Conservation (phyloP, 1,140 invertebrate species). For the Neodiprion virginianus region DNA sequence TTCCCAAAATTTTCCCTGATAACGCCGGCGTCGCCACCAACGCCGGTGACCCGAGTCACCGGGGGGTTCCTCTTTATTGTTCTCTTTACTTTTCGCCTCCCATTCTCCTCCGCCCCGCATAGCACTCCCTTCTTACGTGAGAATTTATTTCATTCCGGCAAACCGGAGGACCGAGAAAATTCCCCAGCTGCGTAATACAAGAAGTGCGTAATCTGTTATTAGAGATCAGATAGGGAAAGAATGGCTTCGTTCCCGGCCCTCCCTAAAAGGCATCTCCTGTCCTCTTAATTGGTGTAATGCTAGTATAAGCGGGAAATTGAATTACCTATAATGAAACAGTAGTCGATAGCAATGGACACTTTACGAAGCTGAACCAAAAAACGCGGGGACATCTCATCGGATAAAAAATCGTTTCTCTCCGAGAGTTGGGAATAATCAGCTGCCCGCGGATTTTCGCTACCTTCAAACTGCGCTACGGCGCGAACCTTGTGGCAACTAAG, state of each 20-base stretch:
- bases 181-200: not conserved
- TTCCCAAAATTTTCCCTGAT: slow-evolving; percentile 11
- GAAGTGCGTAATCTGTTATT: not conserved
- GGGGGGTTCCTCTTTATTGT: not conserved
- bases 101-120: not conserved
- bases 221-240: not conserved
- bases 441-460: too few relatives aligned
- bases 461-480: too few relatives aligned
- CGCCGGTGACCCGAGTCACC: slow-evolving; percentile 8
- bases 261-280: too few relatives aligned
- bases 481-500: not conserved
- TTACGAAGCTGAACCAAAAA: too few relatives aligned
- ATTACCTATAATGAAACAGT: too few relatives aligned
- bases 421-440: too few relatives aligned
- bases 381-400: too few relatives aligned
- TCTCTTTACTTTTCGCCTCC: not conserved
- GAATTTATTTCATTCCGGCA: not conserved
- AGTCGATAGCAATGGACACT: too few relatives aligned
- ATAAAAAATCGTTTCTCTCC: too few relatives aligned
- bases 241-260: too few relatives aligned
- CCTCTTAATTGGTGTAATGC: too few relatives aligned
- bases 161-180: not conserved
- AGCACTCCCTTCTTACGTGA: not conserved
- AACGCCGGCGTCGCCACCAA: not conserved
- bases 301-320: too few relatives aligned